These are phyloP conservation scores for Rhopalosiphum padi DNA, from an alignment of 1,140 invertebrate genomes.

Conservation along the genomic window DNA sequence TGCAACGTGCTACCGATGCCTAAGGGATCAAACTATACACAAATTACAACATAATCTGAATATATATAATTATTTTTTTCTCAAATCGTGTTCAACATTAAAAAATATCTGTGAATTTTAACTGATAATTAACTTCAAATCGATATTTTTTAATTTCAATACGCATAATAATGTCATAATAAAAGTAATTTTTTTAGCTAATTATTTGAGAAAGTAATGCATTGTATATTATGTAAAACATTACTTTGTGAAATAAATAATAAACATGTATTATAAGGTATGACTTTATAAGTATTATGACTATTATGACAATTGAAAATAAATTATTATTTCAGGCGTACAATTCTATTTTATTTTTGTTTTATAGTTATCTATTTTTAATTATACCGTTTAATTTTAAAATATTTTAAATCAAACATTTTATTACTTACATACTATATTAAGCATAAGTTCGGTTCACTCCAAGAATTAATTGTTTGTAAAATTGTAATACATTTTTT, in stretches of 20 bases:
- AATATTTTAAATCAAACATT: not conserved
- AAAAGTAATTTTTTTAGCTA: not conserved
- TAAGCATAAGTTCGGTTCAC: not conserved
- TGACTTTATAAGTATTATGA: not conserved
- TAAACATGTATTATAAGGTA: not conserved
- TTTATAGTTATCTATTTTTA: not conserved
- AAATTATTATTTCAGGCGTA: not conserved
- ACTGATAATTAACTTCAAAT: not conserved
- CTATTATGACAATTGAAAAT: not conserved
- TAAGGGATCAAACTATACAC: not conserved
- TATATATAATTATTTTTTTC: not conserved
- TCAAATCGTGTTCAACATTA: not conserved
- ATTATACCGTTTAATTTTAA: not conserved
- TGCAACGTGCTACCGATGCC: not conserved
- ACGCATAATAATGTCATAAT: not conserved
- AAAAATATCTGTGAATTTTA: not conserved
- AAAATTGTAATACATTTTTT: not conserved
- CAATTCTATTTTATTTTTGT: not conserved
- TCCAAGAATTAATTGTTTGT: not conserved
- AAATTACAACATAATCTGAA: constrained; percentile 2
- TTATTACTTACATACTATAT: not conserved
- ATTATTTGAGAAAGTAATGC: not conserved
- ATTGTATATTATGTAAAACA: not conserved
- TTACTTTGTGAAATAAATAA: not conserved
- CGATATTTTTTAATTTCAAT: not conserved